Percentiles rank a stretch among this genome's conserved stretches.
Evolutionary conservation across 2,888 invertebrate species (phyloP).

Genomic region (Pollenia labialis): DNA sequence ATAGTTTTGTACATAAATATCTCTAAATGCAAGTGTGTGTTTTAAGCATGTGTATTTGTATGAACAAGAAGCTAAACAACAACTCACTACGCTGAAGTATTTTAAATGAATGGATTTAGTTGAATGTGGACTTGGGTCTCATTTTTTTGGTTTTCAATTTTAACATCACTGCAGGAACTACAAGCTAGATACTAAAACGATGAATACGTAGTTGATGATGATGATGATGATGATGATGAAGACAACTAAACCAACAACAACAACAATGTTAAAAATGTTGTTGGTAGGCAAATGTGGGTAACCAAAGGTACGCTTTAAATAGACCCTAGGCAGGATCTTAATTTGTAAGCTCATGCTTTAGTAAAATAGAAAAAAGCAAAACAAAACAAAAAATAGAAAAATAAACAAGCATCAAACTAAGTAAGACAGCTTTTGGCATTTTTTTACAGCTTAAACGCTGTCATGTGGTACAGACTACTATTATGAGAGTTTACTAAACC

Average conservation of each 20-base stretch:
- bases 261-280: slow-evolving; percentile 11
- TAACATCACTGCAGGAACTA: slow-evolving; percentile 1
- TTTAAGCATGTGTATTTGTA: background rate
- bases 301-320: slow-evolving; percentile 44
- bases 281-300: slow-evolving; percentile 42
- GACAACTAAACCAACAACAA: background rate
- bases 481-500: background rate
- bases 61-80: slow-evolving; percentile 36
- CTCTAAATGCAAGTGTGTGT: background rate
- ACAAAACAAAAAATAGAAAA: background rate
- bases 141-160: slow-evolving; percentile 2
- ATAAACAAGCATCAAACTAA: slow-evolving; percentile 13
- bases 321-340: slow-evolving; percentile 28
- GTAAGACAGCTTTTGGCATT: slow-evolving; percentile 4
- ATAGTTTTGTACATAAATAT: background rate
- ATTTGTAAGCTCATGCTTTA: slow-evolving; percentile 31
- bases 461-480: too few relatives aligned
- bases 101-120: slow-evolving; percentile 16
- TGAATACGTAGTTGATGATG: slow-evolving; percentile 2
- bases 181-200: background rate
- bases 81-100: slow-evolving; percentile 6
- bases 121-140: background rate
- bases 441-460: background rate
- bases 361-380: too few relatives aligned
- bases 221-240: slow-evolving; percentile 19